Percentiles rank a stretch among this genome's conserved stretches.
Conservation (phyloP, 2,797 vertebrate genomes). For the Loriculus beryllinus region DNA sequence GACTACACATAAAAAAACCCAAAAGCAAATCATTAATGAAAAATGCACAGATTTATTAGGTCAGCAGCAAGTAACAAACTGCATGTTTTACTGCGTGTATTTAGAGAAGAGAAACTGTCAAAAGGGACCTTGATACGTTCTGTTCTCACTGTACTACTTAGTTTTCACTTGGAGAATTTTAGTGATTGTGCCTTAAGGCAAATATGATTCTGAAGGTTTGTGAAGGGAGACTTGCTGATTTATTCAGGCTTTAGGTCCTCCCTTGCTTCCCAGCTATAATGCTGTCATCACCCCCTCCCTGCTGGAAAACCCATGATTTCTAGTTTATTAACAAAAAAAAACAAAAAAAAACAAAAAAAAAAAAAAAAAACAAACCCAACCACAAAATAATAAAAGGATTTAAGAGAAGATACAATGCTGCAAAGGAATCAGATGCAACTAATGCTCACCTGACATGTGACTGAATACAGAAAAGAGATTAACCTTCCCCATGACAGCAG, state of each 20-base stretch:
- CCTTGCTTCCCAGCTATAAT: neutral
- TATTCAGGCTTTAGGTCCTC: neutral
- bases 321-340: neutral
- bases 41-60: neutral
- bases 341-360: neutral
- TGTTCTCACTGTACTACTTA: neutral
- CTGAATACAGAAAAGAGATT: neutral
- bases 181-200: neutral
- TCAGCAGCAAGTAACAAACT: neutral
- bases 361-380: neutral
- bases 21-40: neutral
- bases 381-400: neutral
- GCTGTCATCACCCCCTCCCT: neutral
- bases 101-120: neutral
- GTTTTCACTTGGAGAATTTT: neutral
- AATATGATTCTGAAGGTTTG: neutral
- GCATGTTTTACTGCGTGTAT: neutral
- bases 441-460: neutral
- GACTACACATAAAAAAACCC: conserved; percentile 76
- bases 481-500: neutral
- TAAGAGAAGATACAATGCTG: neutral
- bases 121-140: neutral
- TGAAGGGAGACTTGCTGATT: neutral
- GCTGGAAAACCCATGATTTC: neutral
- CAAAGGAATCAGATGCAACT: neutral